These are phyloP conservation scores for Leptosomus discolor DNA, from an alignment of 2,113 vertebrate species.

Conservation along the genomic window DNA sequence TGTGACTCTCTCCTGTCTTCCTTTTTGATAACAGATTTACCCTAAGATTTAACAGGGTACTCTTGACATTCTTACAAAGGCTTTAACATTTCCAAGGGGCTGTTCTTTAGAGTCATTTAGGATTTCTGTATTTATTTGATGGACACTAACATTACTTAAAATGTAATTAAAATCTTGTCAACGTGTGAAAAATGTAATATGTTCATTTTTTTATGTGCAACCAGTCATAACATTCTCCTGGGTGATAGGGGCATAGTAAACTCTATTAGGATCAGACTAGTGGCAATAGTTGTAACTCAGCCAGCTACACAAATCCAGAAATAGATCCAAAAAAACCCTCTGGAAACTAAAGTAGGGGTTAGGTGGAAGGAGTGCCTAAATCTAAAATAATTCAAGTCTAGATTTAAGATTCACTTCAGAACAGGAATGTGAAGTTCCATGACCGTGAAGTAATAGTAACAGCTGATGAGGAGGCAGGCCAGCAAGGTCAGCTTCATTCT, in stretches of 20 bases:
- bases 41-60: neutral
- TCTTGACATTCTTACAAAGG: neutral
- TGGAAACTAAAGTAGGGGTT: neutral
- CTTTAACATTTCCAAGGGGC: neutral
- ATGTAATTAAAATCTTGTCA: neutral
- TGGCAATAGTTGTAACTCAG: neutral
- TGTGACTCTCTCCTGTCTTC: neutral
- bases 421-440: neutral
- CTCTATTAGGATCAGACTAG: neutral
- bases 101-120: neutral
- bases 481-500: neutral
- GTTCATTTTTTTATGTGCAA: neutral
- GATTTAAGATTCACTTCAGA: neutral
- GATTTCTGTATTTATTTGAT: neutral
- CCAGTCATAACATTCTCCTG: neutral
- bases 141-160: neutral
- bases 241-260: neutral
- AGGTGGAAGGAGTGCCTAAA: neutral
- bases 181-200: neutral
- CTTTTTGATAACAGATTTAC: neutral
- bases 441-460: neutral
- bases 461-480: neutral
- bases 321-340: neutral
- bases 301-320: neutral
- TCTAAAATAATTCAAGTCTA: neutral